Conservation (phyloP, 1,140 invertebrate species). For the Saccostrea glomerata region DNA sequence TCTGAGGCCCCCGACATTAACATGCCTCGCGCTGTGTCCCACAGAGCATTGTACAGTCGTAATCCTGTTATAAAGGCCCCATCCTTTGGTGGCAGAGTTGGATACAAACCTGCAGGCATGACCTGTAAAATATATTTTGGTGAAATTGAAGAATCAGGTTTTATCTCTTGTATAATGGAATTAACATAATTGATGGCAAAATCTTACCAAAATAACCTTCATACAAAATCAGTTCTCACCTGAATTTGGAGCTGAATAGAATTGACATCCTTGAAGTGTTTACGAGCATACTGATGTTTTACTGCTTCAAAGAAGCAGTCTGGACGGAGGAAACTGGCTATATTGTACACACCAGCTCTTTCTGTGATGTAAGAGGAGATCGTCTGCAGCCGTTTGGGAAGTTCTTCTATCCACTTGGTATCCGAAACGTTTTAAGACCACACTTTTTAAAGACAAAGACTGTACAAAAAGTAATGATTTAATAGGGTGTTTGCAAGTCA, state of each 20-base stretch:
- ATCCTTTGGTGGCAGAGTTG: slow-evolving; percentile 62
- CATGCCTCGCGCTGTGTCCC: slow-evolving; percentile 66
- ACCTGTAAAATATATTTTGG: slow-evolving; percentile 65
- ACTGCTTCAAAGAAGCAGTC: slow-evolving; percentile 72
- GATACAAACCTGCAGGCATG: slow-evolving; percentile 68
- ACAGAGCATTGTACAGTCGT: slow-evolving; percentile 72
- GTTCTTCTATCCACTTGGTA: no score
- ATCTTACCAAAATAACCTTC: no score
- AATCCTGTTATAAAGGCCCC: slow-evolving; percentile 72
- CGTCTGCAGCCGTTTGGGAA: slow-evolving; percentile 54
- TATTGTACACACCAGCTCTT: slow-evolving; percentile 57
- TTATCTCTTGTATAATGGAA: no score
- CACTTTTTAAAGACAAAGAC: no score
- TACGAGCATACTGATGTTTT: slow-evolving; percentile 72
- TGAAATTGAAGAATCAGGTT: no score
- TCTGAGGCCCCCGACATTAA: slow-evolving; percentile 62
- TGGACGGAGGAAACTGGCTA: slow-evolving; percentile 73
- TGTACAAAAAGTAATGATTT: no score
- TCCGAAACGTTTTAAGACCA: no score
- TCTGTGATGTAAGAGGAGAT: slow-evolving; percentile 62
- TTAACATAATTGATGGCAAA: no score
- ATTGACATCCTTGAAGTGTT: slow-evolving; percentile 72
- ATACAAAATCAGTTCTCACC: slow-evolving; percentile 55
- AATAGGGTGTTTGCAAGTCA: no score
- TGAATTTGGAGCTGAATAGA: slow-evolving; percentile 69